Evolutionary conservation across 2,888 invertebrate genomes (phyloP).

Genomic region (Stomorhina lunata): DNA sequence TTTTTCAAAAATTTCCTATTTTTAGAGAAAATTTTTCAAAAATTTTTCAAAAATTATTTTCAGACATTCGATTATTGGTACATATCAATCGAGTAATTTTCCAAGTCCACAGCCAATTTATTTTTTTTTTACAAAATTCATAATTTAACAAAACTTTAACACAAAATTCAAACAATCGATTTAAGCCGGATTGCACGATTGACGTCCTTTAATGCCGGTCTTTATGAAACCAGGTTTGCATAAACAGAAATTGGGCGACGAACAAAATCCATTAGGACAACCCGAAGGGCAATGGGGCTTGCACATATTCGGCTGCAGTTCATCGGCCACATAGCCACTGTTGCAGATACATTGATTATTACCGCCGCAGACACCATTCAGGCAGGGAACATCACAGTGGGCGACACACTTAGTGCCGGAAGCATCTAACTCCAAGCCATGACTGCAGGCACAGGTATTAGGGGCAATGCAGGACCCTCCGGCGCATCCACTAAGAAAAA

Average conservation of each 20-base stretch:
- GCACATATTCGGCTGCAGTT: conserved; percentile 80
- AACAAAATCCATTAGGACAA: conserved; percentile 87
- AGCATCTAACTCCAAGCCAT: conserved; percentile 73
- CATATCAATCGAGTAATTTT: too few species aligned
- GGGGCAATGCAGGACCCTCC: conserved; percentile 80
- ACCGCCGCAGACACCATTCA: conserved; percentile 86
- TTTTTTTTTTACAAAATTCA: conserved; percentile 1
- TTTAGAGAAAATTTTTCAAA: too few species aligned
- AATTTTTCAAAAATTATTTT: too few species aligned
- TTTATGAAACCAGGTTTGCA: conserved; percentile 85
- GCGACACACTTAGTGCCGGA: conserved; percentile 80
- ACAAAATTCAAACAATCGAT: background rate
- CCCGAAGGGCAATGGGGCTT: conserved; percentile 85
- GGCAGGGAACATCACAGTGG: conserved; percentile 84
- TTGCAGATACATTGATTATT: conserved; percentile 83
- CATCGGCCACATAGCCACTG: conserved; percentile 81
- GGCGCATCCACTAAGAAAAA: conserved; percentile 73
- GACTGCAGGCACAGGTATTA: conserved; percentile 76
- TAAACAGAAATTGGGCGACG: conserved; percentile 87
- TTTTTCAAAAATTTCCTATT: too few species aligned
- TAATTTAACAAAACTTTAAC: background rate
- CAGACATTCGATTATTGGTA: too few species aligned
- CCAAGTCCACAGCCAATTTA: too few species aligned
- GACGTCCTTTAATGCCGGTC: conserved; percentile 80
- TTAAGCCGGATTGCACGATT: conserved; percentile 81